phyloP scores from a whole-genome alignment of 2,797 vertebrate species.

The Malurus splendens region DNA sequence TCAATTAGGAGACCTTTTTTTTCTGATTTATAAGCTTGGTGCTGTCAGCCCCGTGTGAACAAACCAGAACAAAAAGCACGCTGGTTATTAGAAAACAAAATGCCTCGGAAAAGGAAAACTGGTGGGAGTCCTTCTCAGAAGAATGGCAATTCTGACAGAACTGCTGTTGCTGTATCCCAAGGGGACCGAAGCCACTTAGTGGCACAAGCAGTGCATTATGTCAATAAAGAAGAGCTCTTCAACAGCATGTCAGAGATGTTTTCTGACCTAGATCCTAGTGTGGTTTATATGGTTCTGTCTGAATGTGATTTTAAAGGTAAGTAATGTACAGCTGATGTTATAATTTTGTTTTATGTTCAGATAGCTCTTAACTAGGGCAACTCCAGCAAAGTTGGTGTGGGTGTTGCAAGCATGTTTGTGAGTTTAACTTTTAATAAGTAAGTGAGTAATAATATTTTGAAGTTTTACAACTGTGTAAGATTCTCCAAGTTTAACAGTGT shows the following conservation, averaged over 20 bases:
- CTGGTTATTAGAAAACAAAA: constrained; percentile 65
- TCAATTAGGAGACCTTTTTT: constrained; percentile 25
- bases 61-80: constrained; percentile 30
- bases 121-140: constrained; percentile 79
- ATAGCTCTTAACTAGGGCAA: not conserved
- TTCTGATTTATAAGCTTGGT: constrained; percentile 51
- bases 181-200: not conserved
- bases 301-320: constrained; percentile 97
- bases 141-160: constrained; percentile 53
- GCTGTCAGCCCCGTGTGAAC: constrained; percentile 31
- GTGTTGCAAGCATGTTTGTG: not conserved
- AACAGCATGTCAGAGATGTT: constrained; percentile 91
- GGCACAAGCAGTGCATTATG: constrained; percentile 29
- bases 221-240: constrained; percentile 77
- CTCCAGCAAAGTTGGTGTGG: not conserved
- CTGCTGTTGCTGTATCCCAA: constrained; percentile 15
- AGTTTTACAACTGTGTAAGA: not conserved
- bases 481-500: not conserved
- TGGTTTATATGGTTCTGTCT: constrained; percentile 91
- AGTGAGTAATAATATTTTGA: not conserved
- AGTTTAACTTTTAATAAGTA: not conserved
- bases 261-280: constrained; percentile 88
- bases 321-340: constrained; percentile 19
- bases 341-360: not conserved
- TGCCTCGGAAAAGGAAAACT: constrained; percentile 91